These are phyloP conservation scores for Leptopilina myrica DNA, from an alignment of 2,888 invertebrate genomes.

Conservation along the genomic window DNA sequence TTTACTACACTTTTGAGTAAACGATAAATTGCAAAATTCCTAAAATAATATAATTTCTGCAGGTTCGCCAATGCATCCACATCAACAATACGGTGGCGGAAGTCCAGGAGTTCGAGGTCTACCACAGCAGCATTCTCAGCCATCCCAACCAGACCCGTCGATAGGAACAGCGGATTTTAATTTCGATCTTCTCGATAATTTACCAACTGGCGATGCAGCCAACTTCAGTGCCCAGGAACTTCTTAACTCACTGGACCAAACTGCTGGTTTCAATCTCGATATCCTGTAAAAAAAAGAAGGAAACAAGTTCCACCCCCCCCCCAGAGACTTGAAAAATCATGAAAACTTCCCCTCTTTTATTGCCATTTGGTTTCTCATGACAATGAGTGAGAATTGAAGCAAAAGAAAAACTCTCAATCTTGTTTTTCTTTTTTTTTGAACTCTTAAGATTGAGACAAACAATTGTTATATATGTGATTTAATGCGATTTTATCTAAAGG, in stretches of 20 bases:
- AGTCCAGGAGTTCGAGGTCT: constrained; percentile 73
- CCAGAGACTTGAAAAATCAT: not conserved
- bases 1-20: too few relatives aligned
- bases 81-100: constrained; percentile 74
- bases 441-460: constrained; percentile 3
- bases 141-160: constrained; percentile 69
- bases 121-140: constrained; percentile 68
- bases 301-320: constrained; percentile 43
- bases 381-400: not conserved
- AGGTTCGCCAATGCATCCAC: constrained; percentile 76
- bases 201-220: constrained; percentile 86
- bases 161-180: constrained; percentile 82
- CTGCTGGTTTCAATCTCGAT: constrained; percentile 78
- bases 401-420: not conserved
- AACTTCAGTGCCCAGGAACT: constrained; percentile 90
- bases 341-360: constrained; percentile 28
- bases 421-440: not conserved
- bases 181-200: constrained; percentile 91
- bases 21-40: not conserved
- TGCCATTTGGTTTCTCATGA: not conserved
- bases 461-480: constrained; percentile 19
- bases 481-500: constrained; percentile 16
- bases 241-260: constrained; percentile 89
- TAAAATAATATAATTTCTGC: not conserved
- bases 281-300: constrained; percentile 67